A percentile compares a stretch with the other conserved stretches of the same genome.
phyloP scores from a whole-genome alignment of 1,140 invertebrate species.

The Trichomalopsis sarcophagae region DNA sequence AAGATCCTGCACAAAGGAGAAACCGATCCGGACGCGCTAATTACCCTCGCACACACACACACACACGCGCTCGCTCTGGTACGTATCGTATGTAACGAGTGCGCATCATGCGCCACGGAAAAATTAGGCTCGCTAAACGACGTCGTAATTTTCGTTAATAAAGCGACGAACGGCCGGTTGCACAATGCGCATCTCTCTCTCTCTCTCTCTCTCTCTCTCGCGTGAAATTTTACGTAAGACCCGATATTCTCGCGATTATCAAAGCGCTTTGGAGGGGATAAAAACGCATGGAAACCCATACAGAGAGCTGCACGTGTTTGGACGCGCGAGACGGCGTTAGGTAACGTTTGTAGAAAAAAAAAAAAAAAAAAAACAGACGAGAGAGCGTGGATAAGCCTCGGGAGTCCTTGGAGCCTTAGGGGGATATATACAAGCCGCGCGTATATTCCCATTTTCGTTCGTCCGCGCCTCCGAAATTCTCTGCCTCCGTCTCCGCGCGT shows the following conservation, averaged over 20 bases:
- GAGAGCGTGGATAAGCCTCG: too few species aligned
- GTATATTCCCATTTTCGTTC: too few species aligned
- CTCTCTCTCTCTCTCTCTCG: background rate
- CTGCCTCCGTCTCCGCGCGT: too few species aligned
- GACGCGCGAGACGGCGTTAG: too few species aligned
- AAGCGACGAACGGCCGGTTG: background rate
- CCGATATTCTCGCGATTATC: too few species aligned
- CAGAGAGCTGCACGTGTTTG: background rate
- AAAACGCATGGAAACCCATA: background rate
- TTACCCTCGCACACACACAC: background rate
- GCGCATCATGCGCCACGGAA: constrained; percentile 2
- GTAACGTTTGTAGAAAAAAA: too few species aligned
- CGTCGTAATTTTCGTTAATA: constrained; percentile 12
- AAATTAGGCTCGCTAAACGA: constrained; percentile 22
- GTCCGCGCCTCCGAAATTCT: too few species aligned
- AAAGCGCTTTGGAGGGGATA: too few species aligned
- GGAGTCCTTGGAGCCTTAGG: too few species aligned
- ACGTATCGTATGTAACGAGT: constrained; percentile 3
- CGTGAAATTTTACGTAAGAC: background rate
- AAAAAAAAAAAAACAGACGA: too few species aligned
- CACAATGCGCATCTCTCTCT: background rate
- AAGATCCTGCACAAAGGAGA: background rate
- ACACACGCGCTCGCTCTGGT: background rate
- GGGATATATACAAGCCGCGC: background rate
- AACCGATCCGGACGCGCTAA: constrained; percentile 19